A percentile compares a stretch with the other conserved stretches of the same genome.
These are phyloP conservation scores for Lampris incognitus DNA, from an alignment of 2,113 vertebrate species.

Conservation along the genomic window DNA sequence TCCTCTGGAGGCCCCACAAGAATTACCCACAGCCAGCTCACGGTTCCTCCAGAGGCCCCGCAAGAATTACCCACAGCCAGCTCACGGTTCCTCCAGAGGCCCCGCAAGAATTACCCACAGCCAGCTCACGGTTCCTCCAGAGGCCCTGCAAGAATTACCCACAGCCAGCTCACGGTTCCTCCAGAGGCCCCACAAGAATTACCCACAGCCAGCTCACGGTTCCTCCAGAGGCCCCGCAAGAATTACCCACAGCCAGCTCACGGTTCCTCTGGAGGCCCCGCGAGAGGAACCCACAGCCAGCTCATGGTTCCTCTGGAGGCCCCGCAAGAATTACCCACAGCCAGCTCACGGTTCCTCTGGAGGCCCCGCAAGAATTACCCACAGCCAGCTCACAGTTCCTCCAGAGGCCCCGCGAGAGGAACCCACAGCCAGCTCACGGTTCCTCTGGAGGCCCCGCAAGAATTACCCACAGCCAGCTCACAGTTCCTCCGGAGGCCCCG, in stretches of 20 bases:
- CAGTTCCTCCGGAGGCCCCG: no score
- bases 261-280: background rate
- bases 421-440: no score
- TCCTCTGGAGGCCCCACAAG: background rate
- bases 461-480: no score
- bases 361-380: no score
- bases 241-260: slow-evolving; percentile 18
- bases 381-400: no score
- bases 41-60: background rate
- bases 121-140: background rate
- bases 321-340: slow-evolving; percentile 14
- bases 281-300: slow-evolving; percentile 12
- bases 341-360: background rate
- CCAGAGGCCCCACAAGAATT: background rate
- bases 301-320: background rate
- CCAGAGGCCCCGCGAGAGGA: no score
- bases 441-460: no score
- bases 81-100: background rate
- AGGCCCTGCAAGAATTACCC: slow-evolving; percentile 2
- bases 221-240: background rate
- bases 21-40: slow-evolving; percentile 18
- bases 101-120: slow-evolving; percentile 13
- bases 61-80: slow-evolving; percentile 12
- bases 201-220: slow-evolving; percentile 10
- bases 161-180: slow-evolving; percentile 6